Evolutionary conservation across 1,140 invertebrate genomes (phyloP).

Genomic region (Catajapyx aquilonaris): DNA sequence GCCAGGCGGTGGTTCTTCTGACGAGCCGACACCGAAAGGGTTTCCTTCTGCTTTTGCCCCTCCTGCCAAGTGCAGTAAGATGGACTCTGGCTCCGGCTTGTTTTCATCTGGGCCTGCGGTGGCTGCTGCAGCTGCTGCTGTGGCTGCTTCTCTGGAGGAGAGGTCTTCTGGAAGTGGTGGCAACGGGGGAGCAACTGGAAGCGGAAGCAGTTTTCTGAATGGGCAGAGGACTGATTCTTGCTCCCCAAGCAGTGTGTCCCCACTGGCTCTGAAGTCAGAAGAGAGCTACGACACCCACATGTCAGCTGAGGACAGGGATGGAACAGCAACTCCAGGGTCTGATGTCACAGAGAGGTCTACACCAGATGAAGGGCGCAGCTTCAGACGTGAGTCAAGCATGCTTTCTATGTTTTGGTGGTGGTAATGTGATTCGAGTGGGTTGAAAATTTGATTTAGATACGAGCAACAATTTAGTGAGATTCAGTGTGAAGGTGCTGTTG

Average conservation of each 20-base stretch:
- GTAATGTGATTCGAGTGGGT: too few relatives aligned
- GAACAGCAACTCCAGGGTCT: conserved; percentile 28
- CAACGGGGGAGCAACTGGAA: neutral
- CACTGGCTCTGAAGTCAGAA: conserved; percentile 9
- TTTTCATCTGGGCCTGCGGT: conserved; percentile 14
- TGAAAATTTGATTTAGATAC: too few relatives aligned
- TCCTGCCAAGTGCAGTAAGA: conserved; percentile 28
- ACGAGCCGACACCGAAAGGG: conserved; percentile 22
- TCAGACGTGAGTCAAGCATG: conserved; percentile 29
- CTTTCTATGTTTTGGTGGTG: too few relatives aligned
- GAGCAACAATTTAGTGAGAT: too few relatives aligned
- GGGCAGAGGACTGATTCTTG: conserved; percentile 10
- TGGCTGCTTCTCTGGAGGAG: neutral
- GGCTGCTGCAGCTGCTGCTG: neutral
- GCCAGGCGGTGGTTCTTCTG: too few relatives aligned
- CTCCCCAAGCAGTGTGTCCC: conserved; percentile 24
- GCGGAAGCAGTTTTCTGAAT: neutral
- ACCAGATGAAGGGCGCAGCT: conserved; percentile 28
- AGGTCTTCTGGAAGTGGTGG: neutral
- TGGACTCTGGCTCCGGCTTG: conserved; percentile 21
- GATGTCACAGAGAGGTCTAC: conserved; percentile 31
- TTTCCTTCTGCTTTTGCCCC: conserved; percentile 30
- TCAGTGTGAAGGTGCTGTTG: too few relatives aligned
- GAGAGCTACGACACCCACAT: conserved; percentile 20
- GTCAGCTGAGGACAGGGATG: conserved; percentile 24